phyloP scores from a whole-genome alignment of 2,113 vertebrate species.

The Zingel zingel region DNA sequence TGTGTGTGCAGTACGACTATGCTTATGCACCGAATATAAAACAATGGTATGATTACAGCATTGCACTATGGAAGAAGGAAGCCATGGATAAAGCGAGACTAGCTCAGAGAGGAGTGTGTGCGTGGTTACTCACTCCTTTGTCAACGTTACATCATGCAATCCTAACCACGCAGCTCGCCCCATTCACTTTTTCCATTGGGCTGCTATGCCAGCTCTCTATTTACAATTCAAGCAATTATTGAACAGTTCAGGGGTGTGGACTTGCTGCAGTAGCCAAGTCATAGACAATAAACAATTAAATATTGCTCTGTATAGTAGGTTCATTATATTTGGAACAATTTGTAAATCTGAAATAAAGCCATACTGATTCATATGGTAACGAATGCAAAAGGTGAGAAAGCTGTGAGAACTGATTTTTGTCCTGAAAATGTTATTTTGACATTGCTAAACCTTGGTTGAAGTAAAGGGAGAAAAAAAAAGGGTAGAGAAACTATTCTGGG shows the following conservation, averaged over 20 bases:
- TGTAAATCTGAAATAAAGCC: neutral
- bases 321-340: neutral
- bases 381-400: neutral
- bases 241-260: slow-evolving; percentile 39
- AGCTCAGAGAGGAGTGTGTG: slow-evolving; percentile 50
- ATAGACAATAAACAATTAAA: neutral
- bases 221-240: slow-evolving; percentile 73
- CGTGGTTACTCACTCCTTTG: slow-evolving; percentile 81
- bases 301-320: neutral
- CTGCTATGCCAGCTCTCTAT: slow-evolving; percentile 72
- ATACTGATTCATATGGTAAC: neutral
- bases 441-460: neutral
- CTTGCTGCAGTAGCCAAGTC: slow-evolving; percentile 9
- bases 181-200: slow-evolving; percentile 83
- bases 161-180: slow-evolving; percentile 72
- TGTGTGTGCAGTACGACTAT: neutral
- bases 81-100: slow-evolving; percentile 33
- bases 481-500: neutral
- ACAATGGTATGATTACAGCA: neutral
- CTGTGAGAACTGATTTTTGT: neutral
- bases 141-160: slow-evolving; percentile 84
- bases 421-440: neutral
- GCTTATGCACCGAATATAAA: slow-evolving; percentile 8
- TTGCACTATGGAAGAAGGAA: slow-evolving; percentile 35
- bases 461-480: neutral